Conservation (phyloP, 2,113 vertebrate species). For the Sphaerodactylus townsendi region DNA sequence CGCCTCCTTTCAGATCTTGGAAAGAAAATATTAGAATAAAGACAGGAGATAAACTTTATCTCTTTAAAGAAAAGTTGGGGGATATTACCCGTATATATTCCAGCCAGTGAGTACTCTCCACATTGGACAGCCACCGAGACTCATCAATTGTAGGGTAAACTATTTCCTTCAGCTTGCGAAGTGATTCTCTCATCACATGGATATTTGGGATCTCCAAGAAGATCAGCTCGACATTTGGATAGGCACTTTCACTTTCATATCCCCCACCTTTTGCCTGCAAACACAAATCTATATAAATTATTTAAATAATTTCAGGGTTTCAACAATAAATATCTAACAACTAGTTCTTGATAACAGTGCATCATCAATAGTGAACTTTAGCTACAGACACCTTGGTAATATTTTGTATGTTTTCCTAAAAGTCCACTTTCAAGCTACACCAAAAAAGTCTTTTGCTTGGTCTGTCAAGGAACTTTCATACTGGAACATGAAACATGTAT, state of each 20-base stretch:
- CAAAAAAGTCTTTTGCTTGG: too few relatives aligned
- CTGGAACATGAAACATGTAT: too few relatives aligned
- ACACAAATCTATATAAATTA: constrained; percentile 9
- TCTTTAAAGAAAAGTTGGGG: too few relatives aligned
- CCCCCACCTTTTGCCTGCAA: constrained; percentile 93
- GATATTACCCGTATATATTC: constrained; percentile 89
- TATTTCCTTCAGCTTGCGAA: constrained; percentile 92
- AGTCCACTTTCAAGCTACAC: too few relatives aligned
- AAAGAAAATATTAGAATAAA: neutral
- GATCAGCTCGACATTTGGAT: constrained; percentile 88
- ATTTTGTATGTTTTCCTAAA: too few relatives aligned
- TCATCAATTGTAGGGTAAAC: constrained; percentile 93
- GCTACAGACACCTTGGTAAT: too few relatives aligned
- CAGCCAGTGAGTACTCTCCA: constrained; percentile 95
- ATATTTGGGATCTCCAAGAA: constrained; percentile 97
- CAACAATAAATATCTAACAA: too few relatives aligned
- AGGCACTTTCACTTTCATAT: constrained; percentile 91
- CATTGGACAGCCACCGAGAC: constrained; percentile 86
- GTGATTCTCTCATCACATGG: constrained; percentile 96
- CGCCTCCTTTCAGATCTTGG: neutral
- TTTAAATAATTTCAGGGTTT: neutral
- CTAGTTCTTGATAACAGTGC: too few relatives aligned
- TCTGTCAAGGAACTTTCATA: too few relatives aligned
- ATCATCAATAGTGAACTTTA: too few relatives aligned
- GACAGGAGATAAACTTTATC: too few relatives aligned